A percentile compares a stretch with the other conserved stretches of the same genome.
These are phyloP conservation scores for Typhlichthys subterraneus DNA, from an alignment of 2,797 vertebrate genomes.

Conservation along the genomic window DNA sequence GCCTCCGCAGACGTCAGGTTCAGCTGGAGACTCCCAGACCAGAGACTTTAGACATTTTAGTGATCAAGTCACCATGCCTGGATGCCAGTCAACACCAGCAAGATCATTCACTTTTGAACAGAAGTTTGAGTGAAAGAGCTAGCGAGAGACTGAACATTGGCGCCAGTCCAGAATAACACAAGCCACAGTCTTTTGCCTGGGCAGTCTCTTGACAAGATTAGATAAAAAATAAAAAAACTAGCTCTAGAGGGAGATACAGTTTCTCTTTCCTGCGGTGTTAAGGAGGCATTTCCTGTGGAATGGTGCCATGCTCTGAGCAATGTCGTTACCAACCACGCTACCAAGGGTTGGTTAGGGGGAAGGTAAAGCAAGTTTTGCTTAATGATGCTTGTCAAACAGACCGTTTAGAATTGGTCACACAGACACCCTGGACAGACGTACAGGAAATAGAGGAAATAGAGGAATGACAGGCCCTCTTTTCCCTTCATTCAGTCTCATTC, in stretches of 20 bases:
- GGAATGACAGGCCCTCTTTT: not conserved
- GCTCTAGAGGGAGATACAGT: slow-evolving; percentile 32
- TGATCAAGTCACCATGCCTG: slow-evolving; percentile 49
- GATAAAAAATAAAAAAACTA: slow-evolving; percentile 46
- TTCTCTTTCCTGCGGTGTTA: slow-evolving; percentile 60
- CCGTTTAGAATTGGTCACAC: not conserved
- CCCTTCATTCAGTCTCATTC: slow-evolving; percentile 9
- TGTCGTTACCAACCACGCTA: slow-evolving; percentile 10
- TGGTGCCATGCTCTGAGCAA: slow-evolving; percentile 23
- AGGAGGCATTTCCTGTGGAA: slow-evolving; percentile 68
- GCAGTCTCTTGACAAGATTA: slow-evolving; percentile 55
- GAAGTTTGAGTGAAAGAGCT: not conserved
- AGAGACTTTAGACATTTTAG: slow-evolving; percentile 50
- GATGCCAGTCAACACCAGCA: slow-evolving; percentile 11
- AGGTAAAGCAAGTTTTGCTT: too few relatives aligned
- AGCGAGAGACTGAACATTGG: slow-evolving; percentile 19
- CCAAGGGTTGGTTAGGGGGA: too few relatives aligned
- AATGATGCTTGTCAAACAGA: slow-evolving; percentile 5
- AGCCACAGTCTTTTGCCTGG: slow-evolving; percentile 28
- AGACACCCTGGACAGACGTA: slow-evolving; percentile 16
- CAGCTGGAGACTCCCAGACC: slow-evolving; percentile 56
- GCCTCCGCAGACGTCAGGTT: slow-evolving; percentile 49
- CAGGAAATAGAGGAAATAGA: too few relatives aligned
- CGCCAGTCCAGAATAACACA: slow-evolving; percentile 38
- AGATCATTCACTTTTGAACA: slow-evolving; percentile 24